Conservation (phyloP, 2,113 vertebrate genomes). For the Xenotilapia flavipinnis region DNA sequence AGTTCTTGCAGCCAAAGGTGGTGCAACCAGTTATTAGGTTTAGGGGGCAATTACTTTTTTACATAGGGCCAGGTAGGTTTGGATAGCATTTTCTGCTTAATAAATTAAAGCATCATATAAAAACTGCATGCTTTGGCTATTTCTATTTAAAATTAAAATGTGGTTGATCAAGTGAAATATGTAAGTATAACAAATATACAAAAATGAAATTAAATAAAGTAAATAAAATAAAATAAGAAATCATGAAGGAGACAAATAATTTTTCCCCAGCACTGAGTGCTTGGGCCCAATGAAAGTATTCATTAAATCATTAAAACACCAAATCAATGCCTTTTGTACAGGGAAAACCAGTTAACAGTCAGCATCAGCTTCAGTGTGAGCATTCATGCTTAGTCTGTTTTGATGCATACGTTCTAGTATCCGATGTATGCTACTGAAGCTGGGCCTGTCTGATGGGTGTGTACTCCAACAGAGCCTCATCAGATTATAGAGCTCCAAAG, state of each 20-base stretch:
- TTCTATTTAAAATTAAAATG: not conserved
- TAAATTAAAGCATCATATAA: not conserved
- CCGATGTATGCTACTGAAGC: slow-evolving; percentile 88
- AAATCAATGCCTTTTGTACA: not conserved
- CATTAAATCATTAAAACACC: not conserved
- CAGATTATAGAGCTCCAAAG: slow-evolving; percentile 90
- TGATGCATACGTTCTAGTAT: slow-evolving; percentile 93
- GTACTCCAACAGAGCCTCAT: slow-evolving; percentile 98
- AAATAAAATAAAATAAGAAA: not conserved
- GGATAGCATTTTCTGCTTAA: not conserved
- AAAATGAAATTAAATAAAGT: not conserved
- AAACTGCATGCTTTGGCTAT: not conserved
- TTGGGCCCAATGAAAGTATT: not conserved
- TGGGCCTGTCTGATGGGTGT: slow-evolving; percentile 82
- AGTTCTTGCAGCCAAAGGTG: not conserved
- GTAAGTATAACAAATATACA: not conserved
- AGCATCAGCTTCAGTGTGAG: slow-evolving; percentile 36
- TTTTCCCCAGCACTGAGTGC: not conserved
- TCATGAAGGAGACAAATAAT: not conserved
- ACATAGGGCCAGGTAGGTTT: not conserved
- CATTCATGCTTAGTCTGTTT: slow-evolving; percentile 47
- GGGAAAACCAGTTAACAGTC: slow-evolving; percentile 10
- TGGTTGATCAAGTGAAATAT: not conserved
- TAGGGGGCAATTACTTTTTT: not conserved
- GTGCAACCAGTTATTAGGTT: not conserved